phyloP scores from a whole-genome alignment of 2,113 vertebrate genomes.

The Malurus elegans region DNA sequence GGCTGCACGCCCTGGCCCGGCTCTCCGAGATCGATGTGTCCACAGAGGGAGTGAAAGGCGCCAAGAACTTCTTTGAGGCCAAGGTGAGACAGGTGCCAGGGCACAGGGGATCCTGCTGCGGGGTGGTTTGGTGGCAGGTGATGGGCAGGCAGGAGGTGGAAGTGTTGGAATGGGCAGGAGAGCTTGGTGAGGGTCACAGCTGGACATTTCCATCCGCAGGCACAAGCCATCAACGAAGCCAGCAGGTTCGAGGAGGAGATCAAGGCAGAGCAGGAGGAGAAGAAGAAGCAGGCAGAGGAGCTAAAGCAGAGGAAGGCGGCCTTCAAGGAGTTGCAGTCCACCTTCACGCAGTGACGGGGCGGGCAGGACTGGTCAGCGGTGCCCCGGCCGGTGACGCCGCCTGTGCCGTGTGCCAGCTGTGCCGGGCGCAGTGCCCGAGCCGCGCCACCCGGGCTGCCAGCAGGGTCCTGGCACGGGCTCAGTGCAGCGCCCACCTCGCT shows the following conservation, averaged over 20 bases:
- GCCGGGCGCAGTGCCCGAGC: neutral
- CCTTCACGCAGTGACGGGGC: constrained; percentile 79
- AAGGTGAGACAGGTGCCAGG: constrained; percentile 77
- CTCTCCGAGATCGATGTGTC: constrained; percentile 95
- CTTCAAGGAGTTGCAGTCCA: constrained; percentile 89
- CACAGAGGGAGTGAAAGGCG: constrained; percentile 90
- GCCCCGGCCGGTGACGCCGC: neutral
- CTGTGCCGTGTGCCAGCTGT: neutral
- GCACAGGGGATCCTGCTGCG: fast-evolving
- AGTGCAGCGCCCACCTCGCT: neutral
- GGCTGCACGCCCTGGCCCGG: constrained; percentile 84
- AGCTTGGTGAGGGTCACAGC: fast-evolving
- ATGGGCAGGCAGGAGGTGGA: neutral
- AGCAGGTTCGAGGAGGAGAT: constrained; percentile 93
- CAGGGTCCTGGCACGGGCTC: fast-evolving
- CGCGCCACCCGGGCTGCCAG: neutral
- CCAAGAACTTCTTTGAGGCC: constrained; percentile 95
- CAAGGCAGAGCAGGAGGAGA: constrained; percentile 90
- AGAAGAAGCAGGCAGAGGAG: constrained; percentile 90
- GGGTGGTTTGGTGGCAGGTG: fast-evolving
- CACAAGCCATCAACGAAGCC: constrained; percentile 84
- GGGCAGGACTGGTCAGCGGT: neutral
- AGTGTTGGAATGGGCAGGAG: neutral
- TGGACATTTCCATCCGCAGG: constrained; percentile 49
- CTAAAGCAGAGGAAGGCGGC: constrained; percentile 87